Percentiles rank a stretch among this genome's conserved stretches.
phyloP scores from a whole-genome alignment of 1,140 invertebrate species.

The Aphaenogaster floridana region DNA sequence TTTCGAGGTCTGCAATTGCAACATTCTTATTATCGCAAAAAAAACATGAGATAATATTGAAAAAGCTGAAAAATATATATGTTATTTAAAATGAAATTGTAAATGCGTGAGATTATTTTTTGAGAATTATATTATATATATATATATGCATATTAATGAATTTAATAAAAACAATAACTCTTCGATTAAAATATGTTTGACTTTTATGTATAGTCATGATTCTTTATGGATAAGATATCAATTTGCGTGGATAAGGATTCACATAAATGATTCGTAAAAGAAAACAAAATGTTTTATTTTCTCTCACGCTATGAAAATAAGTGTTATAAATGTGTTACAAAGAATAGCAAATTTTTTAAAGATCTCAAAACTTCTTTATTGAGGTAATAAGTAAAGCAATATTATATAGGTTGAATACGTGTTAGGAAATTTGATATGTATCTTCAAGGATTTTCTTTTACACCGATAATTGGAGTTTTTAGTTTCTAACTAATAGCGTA shows the following conservation, averaged over 20 bases:
- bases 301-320: background rate
- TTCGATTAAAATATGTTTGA: background rate
- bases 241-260: background rate
- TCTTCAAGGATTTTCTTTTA: background rate
- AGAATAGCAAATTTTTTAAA: background rate
- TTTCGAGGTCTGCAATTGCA: slow-evolving; percentile 59
- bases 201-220: background rate
- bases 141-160: background rate
- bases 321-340: background rate
- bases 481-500: slow-evolving; percentile 35
- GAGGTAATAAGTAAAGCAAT: background rate
- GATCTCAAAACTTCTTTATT: background rate
- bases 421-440: background rate
- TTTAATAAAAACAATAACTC: slow-evolving; percentile 1
- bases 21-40: slow-evolving; percentile 57
- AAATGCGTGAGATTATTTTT: slow-evolving; percentile 1
- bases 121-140: background rate
- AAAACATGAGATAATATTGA: slow-evolving; percentile 22
- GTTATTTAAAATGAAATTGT: background rate
- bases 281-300: background rate
- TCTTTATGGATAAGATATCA: background rate
- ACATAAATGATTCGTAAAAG: background rate
- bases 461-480: slow-evolving; percentile 54
- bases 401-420: background rate
- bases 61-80: slow-evolving; percentile 1